Evolutionary conservation across 2,888 invertebrate species (phyloP).

Genomic region (Lissonota sp.): DNA sequence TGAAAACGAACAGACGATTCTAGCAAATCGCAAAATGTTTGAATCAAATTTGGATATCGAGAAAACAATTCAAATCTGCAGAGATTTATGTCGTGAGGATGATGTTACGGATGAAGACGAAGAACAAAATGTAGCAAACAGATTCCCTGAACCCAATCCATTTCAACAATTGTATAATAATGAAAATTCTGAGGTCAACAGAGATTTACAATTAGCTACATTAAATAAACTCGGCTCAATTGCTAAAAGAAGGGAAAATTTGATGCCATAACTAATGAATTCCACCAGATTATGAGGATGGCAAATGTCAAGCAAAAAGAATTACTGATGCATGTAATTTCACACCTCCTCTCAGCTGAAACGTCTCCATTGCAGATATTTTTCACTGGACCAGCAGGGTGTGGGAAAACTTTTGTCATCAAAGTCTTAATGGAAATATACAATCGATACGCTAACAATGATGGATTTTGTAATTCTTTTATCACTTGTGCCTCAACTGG

Average conservation of each 20-base stretch:
- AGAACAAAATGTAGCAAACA: background rate
- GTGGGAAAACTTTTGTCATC: conserved; percentile 78
- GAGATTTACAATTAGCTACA: conserved; percentile 65
- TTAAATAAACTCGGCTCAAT: conserved; percentile 68
- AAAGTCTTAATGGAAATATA: conserved; percentile 81
- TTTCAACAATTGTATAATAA: conserved; percentile 62
- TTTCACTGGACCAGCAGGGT: no score
- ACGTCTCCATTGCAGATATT: conserved; percentile 61
- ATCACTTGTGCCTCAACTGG: conserved; percentile 75
- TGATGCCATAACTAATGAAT: conserved; percentile 67
- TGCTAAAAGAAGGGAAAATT: conserved; percentile 70
- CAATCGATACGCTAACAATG: conserved; percentile 76
- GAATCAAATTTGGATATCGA: conserved; percentile 30
- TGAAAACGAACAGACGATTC: conserved; percentile 21
- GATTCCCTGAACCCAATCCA: conserved; percentile 36
- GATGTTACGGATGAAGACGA: conserved; percentile 21
- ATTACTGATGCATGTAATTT: conserved; percentile 63
- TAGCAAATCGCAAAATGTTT: conserved; percentile 12
- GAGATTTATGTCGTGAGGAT: conserved; percentile 36
- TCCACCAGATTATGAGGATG: conserved; percentile 64
- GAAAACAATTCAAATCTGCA: conserved; percentile 28
- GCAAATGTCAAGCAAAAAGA: conserved; percentile 67
- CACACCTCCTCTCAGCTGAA: conserved; percentile 10
- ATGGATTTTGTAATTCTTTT: conserved; percentile 79
- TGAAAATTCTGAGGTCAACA: conserved; percentile 66